Conservation (phyloP, 1,140 invertebrate genomes). For the Dreissena rostriformis region DNA sequence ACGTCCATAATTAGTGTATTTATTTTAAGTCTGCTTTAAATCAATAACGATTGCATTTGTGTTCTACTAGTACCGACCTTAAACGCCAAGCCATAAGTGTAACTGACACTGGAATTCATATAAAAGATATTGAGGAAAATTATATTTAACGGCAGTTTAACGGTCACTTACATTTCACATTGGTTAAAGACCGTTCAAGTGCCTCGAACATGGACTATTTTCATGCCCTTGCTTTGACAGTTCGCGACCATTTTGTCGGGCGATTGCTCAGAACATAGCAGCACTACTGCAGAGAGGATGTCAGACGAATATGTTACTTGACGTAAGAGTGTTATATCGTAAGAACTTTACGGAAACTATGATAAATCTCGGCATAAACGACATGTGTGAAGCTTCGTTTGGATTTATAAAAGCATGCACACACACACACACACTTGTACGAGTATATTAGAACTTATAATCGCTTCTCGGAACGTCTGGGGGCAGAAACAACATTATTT, state of each 20-base stretch:
- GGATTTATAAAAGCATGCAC: no score
- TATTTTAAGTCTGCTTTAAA: no score
- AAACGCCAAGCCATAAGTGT: conserved; percentile 98
- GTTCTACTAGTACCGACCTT: conserved; percentile 7
- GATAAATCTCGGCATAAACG: conserved; percentile 98
- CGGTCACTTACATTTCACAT: conserved; percentile 97
- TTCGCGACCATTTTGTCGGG: conserved; percentile 97
- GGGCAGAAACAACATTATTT: no score
- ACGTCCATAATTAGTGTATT: no score
- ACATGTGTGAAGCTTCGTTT: conserved; percentile 97
- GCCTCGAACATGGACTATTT: conserved; percentile 97
- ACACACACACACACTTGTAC: no score
- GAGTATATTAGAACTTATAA: no score
- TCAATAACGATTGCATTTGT: no score
- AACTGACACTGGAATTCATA: conserved; percentile 95
- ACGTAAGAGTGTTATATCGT: conserved; percentile 99
- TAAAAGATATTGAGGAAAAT: conserved; percentile 89
- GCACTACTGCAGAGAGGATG: conserved; percentile 98
- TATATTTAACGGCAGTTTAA: conserved; percentile 99
- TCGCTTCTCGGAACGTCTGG: no score
- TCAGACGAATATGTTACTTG: conserved; percentile 98
- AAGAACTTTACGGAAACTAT: conserved; percentile 98
- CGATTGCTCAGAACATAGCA: conserved; percentile 99
- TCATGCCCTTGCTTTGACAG: conserved; percentile 96
- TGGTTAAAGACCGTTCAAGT: conserved; percentile 98